A percentile compares a stretch with the other conserved stretches of the same genome.
phyloP scores from a whole-genome alignment of 2,797 vertebrate genomes.

The Gobionotothen gibberifrons region DNA sequence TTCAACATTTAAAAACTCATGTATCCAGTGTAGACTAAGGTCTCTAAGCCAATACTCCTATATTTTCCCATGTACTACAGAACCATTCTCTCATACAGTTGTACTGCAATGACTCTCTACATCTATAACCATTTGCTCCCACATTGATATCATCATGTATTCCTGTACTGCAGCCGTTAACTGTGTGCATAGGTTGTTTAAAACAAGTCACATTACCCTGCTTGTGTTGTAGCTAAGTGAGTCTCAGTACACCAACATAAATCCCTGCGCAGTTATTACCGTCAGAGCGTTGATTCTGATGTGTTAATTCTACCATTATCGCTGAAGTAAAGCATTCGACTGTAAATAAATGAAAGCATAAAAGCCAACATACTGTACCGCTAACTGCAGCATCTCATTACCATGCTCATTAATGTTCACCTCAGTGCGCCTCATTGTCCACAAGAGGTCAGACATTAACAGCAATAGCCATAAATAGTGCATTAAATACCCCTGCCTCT shows the following conservation, averaged over 20 bases:
- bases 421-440: constrained; percentile 78
- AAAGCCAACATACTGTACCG: neutral
- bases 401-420: constrained; percentile 61
- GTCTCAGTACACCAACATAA: neutral
- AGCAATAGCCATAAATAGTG: constrained; percentile 70
- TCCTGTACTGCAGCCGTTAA: neutral
- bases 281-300: neutral
- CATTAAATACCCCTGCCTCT: constrained; percentile 12
- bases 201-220: neutral
- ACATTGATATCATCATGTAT: neutral
- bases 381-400: constrained; percentile 47
- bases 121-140: neutral
- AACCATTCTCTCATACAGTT: neutral
- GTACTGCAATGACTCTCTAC: neutral
- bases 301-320: neutral
- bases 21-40: neutral
- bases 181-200: neutral
- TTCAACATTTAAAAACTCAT: neutral
- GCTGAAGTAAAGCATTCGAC: neutral
- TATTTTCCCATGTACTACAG: neutral
- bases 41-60: neutral
- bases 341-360: constrained; percentile 17
- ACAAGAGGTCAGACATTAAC: constrained; percentile 84
- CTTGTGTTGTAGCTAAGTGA: neutral
- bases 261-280: neutral